Evolutionary conservation across 1,140 invertebrate species (phyloP).

Genomic region (Lepidostoma basale): DNA sequence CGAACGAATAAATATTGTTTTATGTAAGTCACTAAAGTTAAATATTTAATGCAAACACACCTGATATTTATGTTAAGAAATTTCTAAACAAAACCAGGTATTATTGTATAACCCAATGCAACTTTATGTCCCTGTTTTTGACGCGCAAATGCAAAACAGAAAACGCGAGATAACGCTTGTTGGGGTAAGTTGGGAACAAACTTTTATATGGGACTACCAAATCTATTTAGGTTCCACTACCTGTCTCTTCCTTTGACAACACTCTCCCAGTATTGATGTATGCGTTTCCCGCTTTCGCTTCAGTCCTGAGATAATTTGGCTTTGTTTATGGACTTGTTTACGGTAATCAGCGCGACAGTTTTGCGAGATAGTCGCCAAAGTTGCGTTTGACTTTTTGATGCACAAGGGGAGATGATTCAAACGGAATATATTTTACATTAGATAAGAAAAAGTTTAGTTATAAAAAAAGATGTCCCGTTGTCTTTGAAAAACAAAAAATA

Average conservation of each 20-base stretch:
- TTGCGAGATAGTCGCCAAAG: conserved; percentile 31
- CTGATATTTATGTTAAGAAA: too few relatives aligned
- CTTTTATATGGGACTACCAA: not conserved
- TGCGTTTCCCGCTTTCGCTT: conserved; percentile 25
- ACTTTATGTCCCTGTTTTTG: conserved; percentile 44
- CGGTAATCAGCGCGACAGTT: conserved; percentile 34
- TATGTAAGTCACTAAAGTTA: too few relatives aligned
- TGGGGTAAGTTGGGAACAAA: conserved; percentile 2
- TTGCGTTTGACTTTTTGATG: conserved; percentile 35
- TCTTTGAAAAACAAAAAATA: not conserved
- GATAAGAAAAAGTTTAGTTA: conserved; percentile 12
- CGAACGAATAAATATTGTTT: too few relatives aligned
- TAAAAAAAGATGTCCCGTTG: not conserved
- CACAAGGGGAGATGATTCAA: conserved; percentile 4
- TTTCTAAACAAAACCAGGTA: too few relatives aligned
- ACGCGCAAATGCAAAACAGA: not conserved
- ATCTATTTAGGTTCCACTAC: not conserved
- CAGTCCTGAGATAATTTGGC: conserved; percentile 12
- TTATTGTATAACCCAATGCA: too few relatives aligned
- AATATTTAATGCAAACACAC: too few relatives aligned
- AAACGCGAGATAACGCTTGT: conserved; percentile 15
- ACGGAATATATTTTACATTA: not conserved
- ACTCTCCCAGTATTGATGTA: conserved; percentile 20
- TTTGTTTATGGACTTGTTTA: conserved; percentile 43
- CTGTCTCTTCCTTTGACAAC: too few relatives aligned